phyloP scores from a whole-genome alignment of 2,888 invertebrate species.

The Lysandra coridon region DNA sequence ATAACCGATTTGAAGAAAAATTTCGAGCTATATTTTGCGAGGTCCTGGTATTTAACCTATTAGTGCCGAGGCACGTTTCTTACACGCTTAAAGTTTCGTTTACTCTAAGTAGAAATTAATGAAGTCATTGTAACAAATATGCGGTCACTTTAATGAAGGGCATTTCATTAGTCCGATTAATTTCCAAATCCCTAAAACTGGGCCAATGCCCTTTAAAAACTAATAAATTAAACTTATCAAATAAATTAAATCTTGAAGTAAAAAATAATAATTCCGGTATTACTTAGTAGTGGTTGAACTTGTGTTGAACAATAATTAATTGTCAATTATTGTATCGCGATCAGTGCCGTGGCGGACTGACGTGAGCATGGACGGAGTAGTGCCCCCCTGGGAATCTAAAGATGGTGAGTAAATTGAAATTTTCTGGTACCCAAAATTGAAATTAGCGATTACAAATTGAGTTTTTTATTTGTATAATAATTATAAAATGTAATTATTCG shows the following conservation, averaged over 20 bases:
- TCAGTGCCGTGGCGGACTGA: background rate
- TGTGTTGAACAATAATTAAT: background rate
- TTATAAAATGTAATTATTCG: background rate
- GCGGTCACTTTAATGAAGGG: too few species aligned
- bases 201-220: background rate
- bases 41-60: too few species aligned
- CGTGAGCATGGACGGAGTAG: background rate
- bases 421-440: background rate
- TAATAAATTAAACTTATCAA: background rate
- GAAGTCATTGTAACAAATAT: too few species aligned
- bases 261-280: background rate
- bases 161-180: too few species aligned
- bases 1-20: too few species aligned
- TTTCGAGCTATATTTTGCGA: too few species aligned
- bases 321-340: background rate
- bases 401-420: background rate
- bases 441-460: too few species aligned
- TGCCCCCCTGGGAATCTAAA: conserved; percentile 7
- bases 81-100: too few species aligned
- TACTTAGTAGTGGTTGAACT: background rate
- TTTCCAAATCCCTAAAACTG: background rate
- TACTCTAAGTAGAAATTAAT: too few species aligned
- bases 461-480: background rate
- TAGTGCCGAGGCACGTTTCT: too few species aligned
- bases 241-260: background rate